Percentiles rank a stretch among this genome's conserved stretches.
phyloP scores from a whole-genome alignment of 2,888 invertebrate genomes.

The Dinocampus coccinellae region DNA sequence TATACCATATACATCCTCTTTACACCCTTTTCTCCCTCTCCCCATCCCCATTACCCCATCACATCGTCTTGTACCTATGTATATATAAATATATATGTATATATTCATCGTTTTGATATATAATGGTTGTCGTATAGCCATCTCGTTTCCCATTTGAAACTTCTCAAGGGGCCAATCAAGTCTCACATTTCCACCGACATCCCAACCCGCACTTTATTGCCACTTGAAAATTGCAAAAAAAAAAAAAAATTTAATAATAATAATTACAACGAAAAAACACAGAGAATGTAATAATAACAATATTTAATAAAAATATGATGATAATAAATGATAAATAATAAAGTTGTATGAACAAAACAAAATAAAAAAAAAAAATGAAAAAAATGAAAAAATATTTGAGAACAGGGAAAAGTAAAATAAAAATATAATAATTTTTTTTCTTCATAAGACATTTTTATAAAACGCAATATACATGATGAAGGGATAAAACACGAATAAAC shows the following conservation, averaged over 20 bases:
- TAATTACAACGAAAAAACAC: too few relatives aligned
- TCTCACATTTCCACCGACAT: constrained; percentile 51
- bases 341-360: too few relatives aligned
- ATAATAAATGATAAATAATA: too few relatives aligned
- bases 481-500: not conserved
- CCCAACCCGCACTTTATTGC: constrained; percentile 25
- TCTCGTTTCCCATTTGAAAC: constrained; percentile 47
- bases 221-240: constrained; percentile 41
- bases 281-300: too few relatives aligned
- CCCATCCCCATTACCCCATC: constrained; percentile 24
- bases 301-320: too few relatives aligned
- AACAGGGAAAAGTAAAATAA: too few relatives aligned
- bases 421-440: too few relatives aligned
- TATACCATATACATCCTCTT: too few relatives aligned
- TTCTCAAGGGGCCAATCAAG: constrained; percentile 55
- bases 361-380: too few relatives aligned
- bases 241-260: constrained; percentile 39
- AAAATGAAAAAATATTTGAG: too few relatives aligned
- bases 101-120: constrained; percentile 9
- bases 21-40: constrained; percentile 37
- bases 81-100: constrained; percentile 15
- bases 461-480: too few relatives aligned
- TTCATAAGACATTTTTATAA: too few relatives aligned
- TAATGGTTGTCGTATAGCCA: not conserved
- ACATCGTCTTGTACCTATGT: not conserved